These are phyloP conservation scores for Garrulus glandarius DNA, from an alignment of 2,797 vertebrate species.

Conservation along the genomic window DNA sequence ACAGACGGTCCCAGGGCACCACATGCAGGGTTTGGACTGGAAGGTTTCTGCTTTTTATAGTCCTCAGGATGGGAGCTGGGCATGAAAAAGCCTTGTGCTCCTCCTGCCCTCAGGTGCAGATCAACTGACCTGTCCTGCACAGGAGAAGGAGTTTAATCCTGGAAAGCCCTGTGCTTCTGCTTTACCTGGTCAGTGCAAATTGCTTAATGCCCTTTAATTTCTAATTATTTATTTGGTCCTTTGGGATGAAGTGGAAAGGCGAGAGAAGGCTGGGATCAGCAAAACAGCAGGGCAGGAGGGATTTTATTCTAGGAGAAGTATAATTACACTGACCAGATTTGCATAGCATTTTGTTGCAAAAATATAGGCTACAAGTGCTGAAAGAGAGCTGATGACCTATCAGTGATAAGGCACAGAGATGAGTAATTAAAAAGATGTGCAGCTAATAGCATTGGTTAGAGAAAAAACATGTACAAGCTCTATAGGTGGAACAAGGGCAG, in stretches of 20 bases:
- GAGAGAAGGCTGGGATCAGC: constrained; percentile 49
- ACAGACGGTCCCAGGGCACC: neutral
- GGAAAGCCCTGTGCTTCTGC: neutral
- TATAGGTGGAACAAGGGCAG: neutral
- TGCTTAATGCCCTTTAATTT: constrained; percentile 46
- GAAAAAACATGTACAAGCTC: neutral
- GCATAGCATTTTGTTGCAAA: constrained; percentile 52
- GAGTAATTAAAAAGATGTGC: constrained; percentile 14
- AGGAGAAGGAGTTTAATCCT: neutral
- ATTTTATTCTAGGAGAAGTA: constrained; percentile 11
- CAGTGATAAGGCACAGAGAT: neutral
- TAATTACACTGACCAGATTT: constrained; percentile 62
- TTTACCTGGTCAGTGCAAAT: neutral
- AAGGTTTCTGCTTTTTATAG: neutral
- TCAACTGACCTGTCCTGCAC: neutral
- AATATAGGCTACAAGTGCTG: neutral
- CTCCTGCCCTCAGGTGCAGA: neutral
- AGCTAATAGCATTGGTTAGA: neutral
- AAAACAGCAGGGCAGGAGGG: constrained; percentile 9
- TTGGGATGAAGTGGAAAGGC: constrained; percentile 18
- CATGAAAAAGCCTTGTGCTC: neutral
- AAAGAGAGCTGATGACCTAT: constrained; percentile 14
- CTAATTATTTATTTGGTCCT: constrained; percentile 63
- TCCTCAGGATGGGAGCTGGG: neutral
- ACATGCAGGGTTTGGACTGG: rapidly evolving